Base-by-base conservation (phyloP, 2,797 vertebrate genomes). In the Chelidonichthys spinosus region DNA sequence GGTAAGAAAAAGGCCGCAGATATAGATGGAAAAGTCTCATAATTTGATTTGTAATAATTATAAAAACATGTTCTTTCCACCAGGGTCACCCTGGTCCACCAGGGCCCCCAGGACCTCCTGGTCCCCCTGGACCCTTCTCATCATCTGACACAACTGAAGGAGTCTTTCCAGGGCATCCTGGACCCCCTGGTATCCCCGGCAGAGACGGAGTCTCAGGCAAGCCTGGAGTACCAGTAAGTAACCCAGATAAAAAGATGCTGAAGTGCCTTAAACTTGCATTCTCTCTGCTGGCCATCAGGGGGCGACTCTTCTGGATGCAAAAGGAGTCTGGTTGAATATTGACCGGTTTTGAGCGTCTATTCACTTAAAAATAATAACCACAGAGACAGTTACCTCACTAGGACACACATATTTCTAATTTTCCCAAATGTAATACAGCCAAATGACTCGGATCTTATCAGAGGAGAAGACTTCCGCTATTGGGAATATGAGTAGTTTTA, bases 21-120 rank as follows among this genome's bases (percentile, higher is more conserved):
- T 2, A 36, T 5, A 15, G 6, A 76, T n/a, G 0, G 4, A 1
- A 50, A 3, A 11, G 5, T 75, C 17, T 33, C 13, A 82, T 13
- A 11, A 59, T 35, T 49, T 15, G 0, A 9, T n/a, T 0, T 7
- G 9, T n/a, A 5, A 1, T 36, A 43, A 46, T 13, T 6, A 14
- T 46, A 60, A 13, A 10, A 7, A 4, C 8, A 5, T 3, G 25
- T 0, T 76, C 25, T 58, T 44, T 74, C 35, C 44, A 54, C 11
- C 42, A 98, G 97, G 96, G 97, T 80, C 92, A 91, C 47, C 96
- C 95, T 2, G 97, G 97, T 4, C 95, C 92, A 32, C 96, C 96
- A 0, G 97, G 97, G 1, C 96, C 95, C 65, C 96, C 96, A 6
- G 97, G 97, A 56, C 90, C 89, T 53, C 94, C 95, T 10, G 95